These are phyloP conservation scores for Sorex maritimensis DNA, from an alignment of 2,797 vertebrate genomes.

Conservation along the genomic window DNA sequence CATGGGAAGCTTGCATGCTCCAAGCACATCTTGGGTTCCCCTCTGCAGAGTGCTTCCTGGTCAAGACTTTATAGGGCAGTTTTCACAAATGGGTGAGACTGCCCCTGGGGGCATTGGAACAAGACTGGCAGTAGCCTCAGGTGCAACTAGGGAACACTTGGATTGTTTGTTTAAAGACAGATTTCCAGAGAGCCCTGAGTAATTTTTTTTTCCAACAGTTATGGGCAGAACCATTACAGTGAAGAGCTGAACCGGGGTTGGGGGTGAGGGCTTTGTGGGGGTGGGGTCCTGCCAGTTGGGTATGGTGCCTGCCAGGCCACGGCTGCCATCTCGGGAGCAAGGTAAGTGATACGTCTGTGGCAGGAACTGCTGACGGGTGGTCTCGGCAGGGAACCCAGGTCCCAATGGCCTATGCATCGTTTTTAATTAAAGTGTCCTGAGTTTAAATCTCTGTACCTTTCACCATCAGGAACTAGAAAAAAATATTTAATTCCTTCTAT, in stretches of 20 bases:
- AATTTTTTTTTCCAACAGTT: no score
- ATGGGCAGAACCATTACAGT: neutral
- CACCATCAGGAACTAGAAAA: conserved; percentile 16
- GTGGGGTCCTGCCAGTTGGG: neutral
- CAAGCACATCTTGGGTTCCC: conserved; percentile 96
- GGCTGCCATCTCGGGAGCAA: neutral
- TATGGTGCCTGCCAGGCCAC: neutral
- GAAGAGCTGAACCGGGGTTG: neutral
- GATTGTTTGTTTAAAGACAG: no score
- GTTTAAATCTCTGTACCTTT: conserved; percentile 19
- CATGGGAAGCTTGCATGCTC: conserved; percentile 92
- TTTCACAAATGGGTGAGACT: no score
- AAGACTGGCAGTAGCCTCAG: no score
- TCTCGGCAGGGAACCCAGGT: neutral
- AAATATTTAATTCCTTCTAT: conserved; percentile 31
- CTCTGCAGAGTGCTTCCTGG: conserved; percentile 94
- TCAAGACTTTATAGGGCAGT: conserved; percentile 92
- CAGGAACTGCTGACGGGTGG: no score
- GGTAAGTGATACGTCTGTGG: neutral
- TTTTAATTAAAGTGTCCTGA: neutral
- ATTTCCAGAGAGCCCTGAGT: no score
- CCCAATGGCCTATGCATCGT: neutral
- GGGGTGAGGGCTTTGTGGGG: no score
- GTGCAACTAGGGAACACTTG: no score
- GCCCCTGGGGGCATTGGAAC: no score